Evolutionary conservation across 2,113 vertebrate species (phyloP), one percentile per base, ranked within the genome.

Genomic region (Sylvietta virens): DNA sequence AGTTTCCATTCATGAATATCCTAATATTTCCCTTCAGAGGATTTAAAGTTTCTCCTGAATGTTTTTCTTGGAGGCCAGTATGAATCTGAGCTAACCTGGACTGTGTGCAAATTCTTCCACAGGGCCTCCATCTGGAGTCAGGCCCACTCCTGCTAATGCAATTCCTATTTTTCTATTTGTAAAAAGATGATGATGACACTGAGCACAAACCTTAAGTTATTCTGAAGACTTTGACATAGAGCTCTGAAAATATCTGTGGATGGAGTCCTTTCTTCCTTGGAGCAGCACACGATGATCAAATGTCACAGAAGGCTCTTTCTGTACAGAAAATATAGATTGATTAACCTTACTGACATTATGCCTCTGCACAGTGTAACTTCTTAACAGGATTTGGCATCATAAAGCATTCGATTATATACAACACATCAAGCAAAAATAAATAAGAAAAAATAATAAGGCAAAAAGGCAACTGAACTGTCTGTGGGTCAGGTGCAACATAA

Each of bases 41-140:
- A 97, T 95, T 92, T 96, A 74, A 79, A 84, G 90, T 97, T 98
- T 97, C 97, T 98, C 94, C 78, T 80, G 95, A 97, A 96, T 98
- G 96, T 98, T 98, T 98, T 97, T 98, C 95, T 98, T 98, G 97
- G 97, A 98, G 97, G 76, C 96, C 20, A 5, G 67, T 94, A 87
- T 0, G 20, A 95, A 88, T 84, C 94, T 93, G 92, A 98, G 94
- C 93, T 98, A 97, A 98, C 97, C 82, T 94, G 81, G 95, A 90
- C 93, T 95, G 94, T 91, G 91, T 91, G 86, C 69, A 96, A 97
- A 97, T 97, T 97, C 95, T 97, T 97, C 95, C 97, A 92, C 56
- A 87, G 95, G 95, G 97, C 92, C 88, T 92, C 81, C 71, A 33
- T 69, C 92, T 97, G 97, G 98, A 97, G 70, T 53, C 42, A 37